These are phyloP conservation scores for Melanotaenia boesemani DNA, from an alignment of 2,797 vertebrate species.

Conservation along the genomic window DNA sequence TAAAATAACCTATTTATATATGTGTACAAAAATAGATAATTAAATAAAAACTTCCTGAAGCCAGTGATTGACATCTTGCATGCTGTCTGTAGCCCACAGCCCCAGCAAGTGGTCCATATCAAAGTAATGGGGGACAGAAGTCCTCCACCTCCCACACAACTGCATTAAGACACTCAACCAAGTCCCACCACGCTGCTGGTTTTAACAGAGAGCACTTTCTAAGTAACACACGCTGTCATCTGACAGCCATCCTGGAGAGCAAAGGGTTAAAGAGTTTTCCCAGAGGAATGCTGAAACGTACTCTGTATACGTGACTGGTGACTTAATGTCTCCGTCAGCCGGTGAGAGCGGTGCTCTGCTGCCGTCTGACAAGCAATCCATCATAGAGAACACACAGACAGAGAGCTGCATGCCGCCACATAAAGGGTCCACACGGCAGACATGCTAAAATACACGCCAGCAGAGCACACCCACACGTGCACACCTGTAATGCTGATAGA, in stretches of 20 bases:
- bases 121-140: constrained; percentile 44
- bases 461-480: background rate
- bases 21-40: background rate
- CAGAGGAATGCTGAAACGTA: constrained; percentile 70
- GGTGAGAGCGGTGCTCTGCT: constrained; percentile 66
- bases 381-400: constrained; percentile 79
- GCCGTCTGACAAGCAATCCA: constrained; percentile 82
- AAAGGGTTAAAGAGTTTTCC: constrained; percentile 81
- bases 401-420: constrained; percentile 59
- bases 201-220: constrained; percentile 38
- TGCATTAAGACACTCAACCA: constrained; percentile 37
- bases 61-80: constrained; percentile 19
- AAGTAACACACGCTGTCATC: constrained; percentile 62
- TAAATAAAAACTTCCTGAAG: constrained; percentile 1
- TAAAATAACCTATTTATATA: constrained; percentile 11
- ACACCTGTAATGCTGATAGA: constrained; percentile 14
- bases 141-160: constrained; percentile 49
- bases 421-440: constrained; percentile 49
- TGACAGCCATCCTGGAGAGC: constrained; percentile 61
- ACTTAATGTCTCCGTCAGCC: constrained; percentile 81
- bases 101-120: constrained; percentile 28
- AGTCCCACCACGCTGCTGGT: constrained; percentile 14
- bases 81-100: constrained; percentile 13
- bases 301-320: constrained; percentile 78
- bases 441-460: constrained; percentile 46